Evolutionary conservation across 2,797 vertebrate species (phyloP).

Genomic region (Tiaroga cobitis): DNA sequence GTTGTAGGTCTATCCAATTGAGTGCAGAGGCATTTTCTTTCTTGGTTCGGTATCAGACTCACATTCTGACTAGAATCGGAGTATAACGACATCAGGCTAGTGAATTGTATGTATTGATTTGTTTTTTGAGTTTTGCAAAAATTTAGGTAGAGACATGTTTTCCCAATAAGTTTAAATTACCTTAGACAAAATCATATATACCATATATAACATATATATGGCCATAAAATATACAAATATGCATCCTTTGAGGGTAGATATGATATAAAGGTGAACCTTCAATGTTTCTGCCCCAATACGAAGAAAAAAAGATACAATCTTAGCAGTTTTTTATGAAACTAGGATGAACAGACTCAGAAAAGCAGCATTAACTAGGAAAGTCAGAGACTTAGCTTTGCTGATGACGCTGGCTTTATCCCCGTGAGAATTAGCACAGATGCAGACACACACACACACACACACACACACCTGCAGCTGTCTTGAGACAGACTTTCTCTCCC

Average conservation of each 20-base stretch:
- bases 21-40: no score
- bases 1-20: no score
- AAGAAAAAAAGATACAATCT: not conserved
- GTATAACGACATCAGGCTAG: no score
- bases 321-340: not conserved
- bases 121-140: not conserved
- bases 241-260: not conserved
- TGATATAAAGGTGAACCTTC: not conserved
- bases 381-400: constrained; percentile 28
- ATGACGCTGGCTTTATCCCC: constrained; percentile 31
- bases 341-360: not conserved
- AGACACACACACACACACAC: not conserved
- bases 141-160: not conserved
- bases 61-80: no score
- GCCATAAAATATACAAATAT: not conserved
- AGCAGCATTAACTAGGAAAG: not conserved
- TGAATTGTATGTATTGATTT: not conserved
- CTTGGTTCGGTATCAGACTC: no score
- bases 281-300: not conserved
- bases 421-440: constrained; percentile 42
- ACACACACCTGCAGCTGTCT: constrained; percentile 27
- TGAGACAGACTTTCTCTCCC: not conserved
- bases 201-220: no score
- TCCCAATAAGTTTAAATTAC: not conserved
- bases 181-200: not conserved